Evolutionary conservation across 2,797 vertebrate species (phyloP).

Genomic region (Rallus crepitans): DNA sequence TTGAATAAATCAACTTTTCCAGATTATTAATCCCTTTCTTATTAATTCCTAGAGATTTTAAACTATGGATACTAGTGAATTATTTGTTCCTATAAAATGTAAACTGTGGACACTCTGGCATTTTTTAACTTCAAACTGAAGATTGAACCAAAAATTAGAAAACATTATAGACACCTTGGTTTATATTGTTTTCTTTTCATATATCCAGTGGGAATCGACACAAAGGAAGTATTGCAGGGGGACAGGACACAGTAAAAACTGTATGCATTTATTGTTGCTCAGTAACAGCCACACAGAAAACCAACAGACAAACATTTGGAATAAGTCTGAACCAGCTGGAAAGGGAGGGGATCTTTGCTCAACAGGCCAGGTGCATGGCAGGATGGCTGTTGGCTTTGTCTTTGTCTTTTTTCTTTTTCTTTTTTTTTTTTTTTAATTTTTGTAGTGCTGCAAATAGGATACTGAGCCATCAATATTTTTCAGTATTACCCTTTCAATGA

Average conservation of each 20-base stretch:
- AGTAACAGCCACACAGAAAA: slow-evolving; percentile 22
- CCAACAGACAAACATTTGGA: not conserved
- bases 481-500: not conserved
- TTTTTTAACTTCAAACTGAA: not conserved
- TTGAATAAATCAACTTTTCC: not conserved
- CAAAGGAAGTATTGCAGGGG: not conserved
- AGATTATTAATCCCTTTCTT: not conserved
- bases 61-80: not conserved
- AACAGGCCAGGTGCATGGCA: slow-evolving; percentile 9
- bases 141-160: not conserved
- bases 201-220: not conserved
- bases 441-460: not conserved
- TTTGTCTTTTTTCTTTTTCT: not conserved
- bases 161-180: not conserved
- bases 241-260: not conserved
- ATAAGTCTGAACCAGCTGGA: slow-evolving; percentile 17
- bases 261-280: not conserved
- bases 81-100: not conserved
- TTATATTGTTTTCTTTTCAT: not conserved
- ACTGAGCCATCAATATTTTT: not conserved
- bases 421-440: not conserved
- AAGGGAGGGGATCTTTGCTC: not conserved
- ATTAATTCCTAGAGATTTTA: not conserved
- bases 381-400: not conserved
- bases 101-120: not conserved